Evolutionary conservation across 92 coral and sea anemone genomes (phyloP).

Genomic region (Heliopora coerulea): DNA sequence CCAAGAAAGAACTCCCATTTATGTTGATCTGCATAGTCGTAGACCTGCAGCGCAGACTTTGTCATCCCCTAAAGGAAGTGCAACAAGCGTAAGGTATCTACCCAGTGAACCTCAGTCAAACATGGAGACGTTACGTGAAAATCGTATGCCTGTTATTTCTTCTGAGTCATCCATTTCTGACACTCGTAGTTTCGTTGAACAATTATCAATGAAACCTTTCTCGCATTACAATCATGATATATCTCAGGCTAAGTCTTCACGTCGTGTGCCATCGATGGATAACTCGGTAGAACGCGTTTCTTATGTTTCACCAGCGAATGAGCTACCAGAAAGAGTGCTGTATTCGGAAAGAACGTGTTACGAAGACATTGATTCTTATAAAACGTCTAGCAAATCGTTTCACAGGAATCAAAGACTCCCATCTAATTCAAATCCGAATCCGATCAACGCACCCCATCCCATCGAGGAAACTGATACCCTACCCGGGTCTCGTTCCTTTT

Average conservation of each 20-base stretch:
- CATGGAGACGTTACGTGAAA: not conserved
- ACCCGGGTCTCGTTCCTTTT: not conserved
- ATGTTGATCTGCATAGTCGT: too few relatives aligned
- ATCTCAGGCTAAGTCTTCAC: constrained; percentile 15
- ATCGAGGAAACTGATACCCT: not conserved
- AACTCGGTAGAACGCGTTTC: not conserved
- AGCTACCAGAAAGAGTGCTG: too few relatives aligned
- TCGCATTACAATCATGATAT: not conserved
- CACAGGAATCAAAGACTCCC: too few relatives aligned
- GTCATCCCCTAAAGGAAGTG: not conserved
- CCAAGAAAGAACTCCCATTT: not conserved
- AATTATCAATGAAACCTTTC: constrained; percentile 4
- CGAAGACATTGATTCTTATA: too few relatives aligned
- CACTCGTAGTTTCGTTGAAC: constrained; percentile 17
- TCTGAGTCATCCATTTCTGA: not conserved
- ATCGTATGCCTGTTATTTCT: not conserved
- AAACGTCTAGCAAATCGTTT: too few relatives aligned
- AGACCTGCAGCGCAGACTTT: not conserved
- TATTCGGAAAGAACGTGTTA: too few relatives aligned
- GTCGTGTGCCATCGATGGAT: not conserved
- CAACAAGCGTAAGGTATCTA: not conserved
- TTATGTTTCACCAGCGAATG: too few relatives aligned
- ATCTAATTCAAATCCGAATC: too few relatives aligned
- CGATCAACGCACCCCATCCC: not conserved
- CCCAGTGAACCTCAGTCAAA: not conserved